phyloP scores from a whole-genome alignment of 2,888 invertebrate genomes.

The Melanargia galathea region DNA sequence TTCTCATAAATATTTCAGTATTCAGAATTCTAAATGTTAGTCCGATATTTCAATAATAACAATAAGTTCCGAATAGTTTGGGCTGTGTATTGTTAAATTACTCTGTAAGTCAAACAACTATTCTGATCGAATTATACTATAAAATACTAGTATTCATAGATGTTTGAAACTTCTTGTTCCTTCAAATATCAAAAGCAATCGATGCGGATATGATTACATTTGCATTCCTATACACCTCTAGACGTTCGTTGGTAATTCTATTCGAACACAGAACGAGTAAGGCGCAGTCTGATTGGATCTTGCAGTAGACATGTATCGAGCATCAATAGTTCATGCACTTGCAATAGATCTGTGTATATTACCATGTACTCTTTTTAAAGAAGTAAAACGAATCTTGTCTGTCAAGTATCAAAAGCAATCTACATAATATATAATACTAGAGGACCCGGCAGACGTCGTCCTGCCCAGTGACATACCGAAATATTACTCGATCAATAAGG shows the following conservation, averaged over 20 bases:
- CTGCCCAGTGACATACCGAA: too few species aligned
- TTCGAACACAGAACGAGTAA: slow-evolving; percentile 38
- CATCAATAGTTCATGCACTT: slow-evolving; percentile 19
- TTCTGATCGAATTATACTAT: too few species aligned
- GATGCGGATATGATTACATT: slow-evolving; percentile 43
- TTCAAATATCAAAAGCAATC: slow-evolving; percentile 33
- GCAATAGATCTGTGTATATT: neutral
- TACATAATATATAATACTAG: neutral
- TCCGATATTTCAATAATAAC: too few species aligned
- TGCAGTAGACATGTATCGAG: slow-evolving; percentile 24
- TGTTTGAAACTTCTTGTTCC: slow-evolving; percentile 4
- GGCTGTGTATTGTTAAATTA: neutral
- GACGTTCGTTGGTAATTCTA: slow-evolving; percentile 48
- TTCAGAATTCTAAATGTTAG: too few species aligned
- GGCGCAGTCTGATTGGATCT: slow-evolving; percentile 42
- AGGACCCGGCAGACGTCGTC: too few species aligned
- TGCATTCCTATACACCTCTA: slow-evolving; percentile 46
- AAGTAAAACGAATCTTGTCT: neutral
- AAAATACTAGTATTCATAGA: neutral
- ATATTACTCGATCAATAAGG: too few species aligned
- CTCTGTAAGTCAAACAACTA: neutral
- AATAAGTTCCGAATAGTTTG: neutral
- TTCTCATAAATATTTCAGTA: too few species aligned
- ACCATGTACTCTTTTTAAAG: neutral
- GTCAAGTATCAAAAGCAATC: slow-evolving; percentile 27